phyloP scores from a whole-genome alignment of 2,113 vertebrate species.

The Brachionichthys hirsutus region DNA sequence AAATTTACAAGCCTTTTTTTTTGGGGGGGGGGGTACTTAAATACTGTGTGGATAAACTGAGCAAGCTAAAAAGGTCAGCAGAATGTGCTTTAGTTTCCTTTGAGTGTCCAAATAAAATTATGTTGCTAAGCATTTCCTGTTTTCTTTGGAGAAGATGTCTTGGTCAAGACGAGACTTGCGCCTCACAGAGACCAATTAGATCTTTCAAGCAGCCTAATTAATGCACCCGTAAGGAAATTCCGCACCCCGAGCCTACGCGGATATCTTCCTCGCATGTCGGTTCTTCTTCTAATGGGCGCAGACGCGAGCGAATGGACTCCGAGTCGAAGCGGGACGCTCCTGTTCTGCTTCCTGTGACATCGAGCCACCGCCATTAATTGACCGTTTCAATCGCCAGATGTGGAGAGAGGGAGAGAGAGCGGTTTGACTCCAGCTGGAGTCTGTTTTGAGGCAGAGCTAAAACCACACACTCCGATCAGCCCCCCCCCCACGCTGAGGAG shows the following conservation, averaged over 20 bases:
- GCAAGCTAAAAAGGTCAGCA: slow-evolving; percentile 20
- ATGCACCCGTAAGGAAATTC: slow-evolving; percentile 53
- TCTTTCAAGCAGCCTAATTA: slow-evolving; percentile 59
- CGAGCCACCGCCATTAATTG: slow-evolving; percentile 42
- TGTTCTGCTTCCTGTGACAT: slow-evolving; percentile 19
- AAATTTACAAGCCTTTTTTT: too few species aligned
- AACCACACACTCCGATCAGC: slow-evolving; percentile 41
- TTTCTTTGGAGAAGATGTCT: slow-evolving; percentile 29
- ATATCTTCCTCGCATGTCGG: slow-evolving; percentile 24
- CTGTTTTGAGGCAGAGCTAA: slow-evolving; percentile 46
- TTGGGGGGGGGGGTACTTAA: not conserved
- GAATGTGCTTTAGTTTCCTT: slow-evolving; percentile 17
- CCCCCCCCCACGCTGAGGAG: slow-evolving; percentile 26
- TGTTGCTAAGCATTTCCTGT: slow-evolving; percentile 13
- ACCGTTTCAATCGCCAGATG: slow-evolving; percentile 25
- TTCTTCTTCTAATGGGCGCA: slow-evolving; percentile 36
- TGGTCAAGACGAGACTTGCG: slow-evolving; percentile 41
- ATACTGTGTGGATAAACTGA: not conserved
- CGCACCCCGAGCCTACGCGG: slow-evolving; percentile 44
- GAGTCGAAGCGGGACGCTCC: not conserved
- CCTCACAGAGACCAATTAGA: slow-evolving; percentile 67
- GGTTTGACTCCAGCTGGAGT: slow-evolving; percentile 62
- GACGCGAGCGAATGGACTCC: slow-evolving; percentile 12
- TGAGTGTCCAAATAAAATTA: slow-evolving; percentile 23
- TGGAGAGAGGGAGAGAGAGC: not conserved